A percentile compares a stretch with the other conserved stretches of the same genome.
Conservation (phyloP, 2,797 vertebrate genomes). For the Sylvilagus floridanus region DNA sequence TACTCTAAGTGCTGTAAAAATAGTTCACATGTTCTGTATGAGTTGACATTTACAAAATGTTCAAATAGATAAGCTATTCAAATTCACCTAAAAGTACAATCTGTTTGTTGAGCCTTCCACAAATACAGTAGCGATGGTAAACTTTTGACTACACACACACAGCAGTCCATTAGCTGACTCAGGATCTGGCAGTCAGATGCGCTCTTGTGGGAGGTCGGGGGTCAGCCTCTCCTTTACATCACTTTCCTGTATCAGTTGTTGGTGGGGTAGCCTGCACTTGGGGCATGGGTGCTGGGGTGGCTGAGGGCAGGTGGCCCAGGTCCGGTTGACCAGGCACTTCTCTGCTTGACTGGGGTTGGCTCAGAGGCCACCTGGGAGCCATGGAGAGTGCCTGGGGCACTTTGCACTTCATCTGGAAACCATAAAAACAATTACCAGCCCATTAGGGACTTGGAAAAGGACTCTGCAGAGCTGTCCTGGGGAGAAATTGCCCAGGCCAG, state of each 20-base stretch:
- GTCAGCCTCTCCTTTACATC: neutral
- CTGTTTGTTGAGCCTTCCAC: neutral
- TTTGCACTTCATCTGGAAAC: constrained; percentile 64
- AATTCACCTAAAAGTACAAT: neutral
- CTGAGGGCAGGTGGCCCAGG: neutral
- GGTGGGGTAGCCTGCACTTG: neutral
- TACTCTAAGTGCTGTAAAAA: neutral
- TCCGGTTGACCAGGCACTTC: neutral
- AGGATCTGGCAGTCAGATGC: neutral
- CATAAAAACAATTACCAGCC: constrained; percentile 49
- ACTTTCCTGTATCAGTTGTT: neutral
- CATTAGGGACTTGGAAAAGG: constrained; percentile 20
- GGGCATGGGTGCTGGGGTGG: neutral
- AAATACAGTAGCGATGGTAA: neutral
- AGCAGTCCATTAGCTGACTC: neutral
- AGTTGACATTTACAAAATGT: constrained; percentile 30
- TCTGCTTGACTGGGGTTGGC: neutral
- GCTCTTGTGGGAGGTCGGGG: neutral
- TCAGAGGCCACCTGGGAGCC: neutral
- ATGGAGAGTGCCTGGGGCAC: neutral
- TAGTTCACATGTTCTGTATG: neutral
- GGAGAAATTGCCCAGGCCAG: neutral
- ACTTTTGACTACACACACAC: neutral
- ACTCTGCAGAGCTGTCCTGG: neutral
- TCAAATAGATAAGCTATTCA: neutral